These are phyloP conservation scores for Eleginops maclovinus DNA, from an alignment of 2,113 vertebrate species.

Conservation along the genomic window DNA sequence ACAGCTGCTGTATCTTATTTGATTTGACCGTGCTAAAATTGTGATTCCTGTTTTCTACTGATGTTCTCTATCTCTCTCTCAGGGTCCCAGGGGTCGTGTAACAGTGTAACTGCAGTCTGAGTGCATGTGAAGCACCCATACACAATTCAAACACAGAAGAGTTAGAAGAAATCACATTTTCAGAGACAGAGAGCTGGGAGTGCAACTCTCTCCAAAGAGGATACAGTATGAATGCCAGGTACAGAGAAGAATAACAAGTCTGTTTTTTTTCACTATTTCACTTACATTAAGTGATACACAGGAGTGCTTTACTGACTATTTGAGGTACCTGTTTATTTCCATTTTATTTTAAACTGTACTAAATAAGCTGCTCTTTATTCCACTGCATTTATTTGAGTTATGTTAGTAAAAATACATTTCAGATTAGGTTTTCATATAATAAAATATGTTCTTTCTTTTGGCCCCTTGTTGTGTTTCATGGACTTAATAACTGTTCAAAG, in stretches of 20 bases:
- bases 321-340: not conserved
- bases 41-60: slow-evolving; percentile 53
- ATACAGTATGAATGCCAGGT: not conserved
- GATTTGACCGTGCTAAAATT: slow-evolving; percentile 45
- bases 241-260: not conserved
- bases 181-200: slow-evolving; percentile 6
- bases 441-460: too few species aligned
- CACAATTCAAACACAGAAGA: slow-evolving; percentile 30
- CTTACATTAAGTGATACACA: not conserved
- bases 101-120: slow-evolving; percentile 41
- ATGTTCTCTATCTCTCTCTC: slow-evolving; percentile 29
- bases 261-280: not conserved
- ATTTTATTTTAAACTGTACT: too few species aligned
- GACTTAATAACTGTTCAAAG: not conserved
- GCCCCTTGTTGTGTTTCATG: too few species aligned
- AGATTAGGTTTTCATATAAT: too few species aligned
- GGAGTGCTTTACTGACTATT: not conserved
- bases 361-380: too few species aligned
- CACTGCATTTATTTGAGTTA: too few species aligned
- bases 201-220: not conserved
- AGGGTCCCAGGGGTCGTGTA: slow-evolving; percentile 28
- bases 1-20: slow-evolving; percentile 48
- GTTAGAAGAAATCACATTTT: slow-evolving; percentile 63
- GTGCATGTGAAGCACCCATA: slow-evolving; percentile 46
- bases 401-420: too few species aligned